Evolutionary conservation across 2,113 vertebrate species (phyloP).

Genomic region (Limnothrissa miodon): DNA sequence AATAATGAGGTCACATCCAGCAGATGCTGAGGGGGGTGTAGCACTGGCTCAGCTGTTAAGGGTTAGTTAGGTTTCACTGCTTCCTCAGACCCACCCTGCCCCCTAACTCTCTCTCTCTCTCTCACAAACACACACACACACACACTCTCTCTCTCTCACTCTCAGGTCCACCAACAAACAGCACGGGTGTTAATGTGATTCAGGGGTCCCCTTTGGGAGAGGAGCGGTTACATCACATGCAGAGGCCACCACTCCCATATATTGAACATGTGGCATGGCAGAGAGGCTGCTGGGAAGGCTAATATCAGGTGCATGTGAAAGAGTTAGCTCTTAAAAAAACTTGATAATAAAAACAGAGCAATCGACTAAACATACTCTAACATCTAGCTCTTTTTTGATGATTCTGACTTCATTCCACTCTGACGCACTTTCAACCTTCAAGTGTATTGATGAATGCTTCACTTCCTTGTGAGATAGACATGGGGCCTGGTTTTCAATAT

Average conservation of each 20-base stretch:
- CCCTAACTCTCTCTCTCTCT: background rate
- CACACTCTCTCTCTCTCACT: background rate
- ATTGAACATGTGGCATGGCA: constrained; percentile 38
- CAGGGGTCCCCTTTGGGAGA: constrained; percentile 43
- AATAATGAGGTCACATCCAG: constrained; percentile 34
- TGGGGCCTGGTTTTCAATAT: background rate
- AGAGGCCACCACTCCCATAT: constrained; percentile 32
- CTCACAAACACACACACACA: no score
- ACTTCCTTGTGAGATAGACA: background rate
- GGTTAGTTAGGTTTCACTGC: constrained; percentile 30
- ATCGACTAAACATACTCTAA: background rate
- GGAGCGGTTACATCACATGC: constrained; percentile 41
- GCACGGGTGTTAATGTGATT: constrained; percentile 57
- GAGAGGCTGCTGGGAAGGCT: background rate
- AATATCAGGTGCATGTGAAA: background rate
- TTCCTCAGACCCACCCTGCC: background rate
- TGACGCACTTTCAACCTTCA: background rate
- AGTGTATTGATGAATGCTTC: background rate
- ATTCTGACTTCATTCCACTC: background rate
- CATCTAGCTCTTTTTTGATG: background rate
- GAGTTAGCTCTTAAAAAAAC: background rate
- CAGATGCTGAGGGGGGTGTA: constrained; percentile 45
- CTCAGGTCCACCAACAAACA: constrained; percentile 10
- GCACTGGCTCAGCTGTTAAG: constrained; percentile 50
- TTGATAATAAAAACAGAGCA: background rate